phyloP scores from a whole-genome alignment of 2,888 invertebrate genomes.

The Dryobota labecula region DNA sequence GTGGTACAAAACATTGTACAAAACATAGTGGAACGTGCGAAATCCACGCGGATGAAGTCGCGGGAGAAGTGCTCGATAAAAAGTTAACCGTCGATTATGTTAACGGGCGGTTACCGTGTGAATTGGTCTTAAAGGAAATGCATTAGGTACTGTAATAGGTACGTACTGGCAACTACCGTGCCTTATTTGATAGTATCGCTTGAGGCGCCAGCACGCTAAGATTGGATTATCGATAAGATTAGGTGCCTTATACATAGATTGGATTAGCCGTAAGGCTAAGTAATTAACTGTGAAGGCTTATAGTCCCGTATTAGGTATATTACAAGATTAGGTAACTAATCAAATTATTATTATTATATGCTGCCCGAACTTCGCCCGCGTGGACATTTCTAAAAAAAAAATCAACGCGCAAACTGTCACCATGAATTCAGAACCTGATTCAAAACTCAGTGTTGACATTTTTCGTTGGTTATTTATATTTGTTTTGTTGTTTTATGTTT shows the following conservation, averaged over 20 bases:
- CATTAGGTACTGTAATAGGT: conserved; percentile 32
- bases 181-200: conserved; percentile 42
- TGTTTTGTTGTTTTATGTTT: no score
- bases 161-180: not conserved
- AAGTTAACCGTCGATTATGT: conserved; percentile 37
- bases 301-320: not conserved
- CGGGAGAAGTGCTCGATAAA: no score
- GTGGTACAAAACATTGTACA: no score
- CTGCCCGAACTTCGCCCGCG: no score
- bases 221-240: conserved; percentile 44
- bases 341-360: no score
- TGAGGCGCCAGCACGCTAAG: conserved; percentile 25
- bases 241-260: conserved; percentile 28
- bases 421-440: no score
- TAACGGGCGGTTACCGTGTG: conserved; percentile 41
- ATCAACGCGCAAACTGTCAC: no score
- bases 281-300: not conserved
- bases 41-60: no score
- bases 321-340: not conserved
- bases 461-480: no score
- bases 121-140: conserved; percentile 42
- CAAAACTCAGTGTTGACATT: no score
- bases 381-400: no score
- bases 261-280: conserved; percentile 24
- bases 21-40: no score